Evolutionary conservation across 2,113 vertebrate species (phyloP).

Genomic region (Epinephelus fuscoguttatus): DNA sequence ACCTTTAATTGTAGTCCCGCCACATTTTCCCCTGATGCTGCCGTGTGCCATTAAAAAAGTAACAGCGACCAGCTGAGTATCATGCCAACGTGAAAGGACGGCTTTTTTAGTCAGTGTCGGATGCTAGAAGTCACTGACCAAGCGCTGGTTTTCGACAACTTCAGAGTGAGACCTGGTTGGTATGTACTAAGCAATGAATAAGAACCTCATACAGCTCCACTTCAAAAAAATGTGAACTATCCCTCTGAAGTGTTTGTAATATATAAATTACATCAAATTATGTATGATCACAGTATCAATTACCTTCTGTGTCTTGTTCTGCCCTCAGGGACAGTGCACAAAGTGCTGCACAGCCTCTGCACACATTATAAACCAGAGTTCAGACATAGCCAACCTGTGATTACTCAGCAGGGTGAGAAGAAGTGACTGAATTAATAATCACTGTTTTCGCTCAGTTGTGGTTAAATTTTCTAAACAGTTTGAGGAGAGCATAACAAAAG

Average conservation of each 20-base stretch:
- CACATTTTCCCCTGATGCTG: no score
- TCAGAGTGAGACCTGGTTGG: no score
- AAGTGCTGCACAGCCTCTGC: background rate
- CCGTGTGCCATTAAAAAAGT: no score
- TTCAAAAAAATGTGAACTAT: no score
- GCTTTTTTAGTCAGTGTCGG: no score
- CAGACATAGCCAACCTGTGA: constrained; percentile 17
- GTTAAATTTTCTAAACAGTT: constrained; percentile 22
- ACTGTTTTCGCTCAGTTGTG: background rate
- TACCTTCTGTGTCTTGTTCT: background rate
- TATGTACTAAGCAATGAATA: no score
- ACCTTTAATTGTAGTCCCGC: no score
- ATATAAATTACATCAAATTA: background rate
- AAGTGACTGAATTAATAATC: constrained; percentile 24
- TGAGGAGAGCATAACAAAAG: constrained; percentile 25
- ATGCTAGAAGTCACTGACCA: no score
- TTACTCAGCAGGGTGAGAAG: constrained; percentile 42
- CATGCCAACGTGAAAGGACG: no score
- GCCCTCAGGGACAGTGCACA: background rate
- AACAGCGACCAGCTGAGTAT: no score
- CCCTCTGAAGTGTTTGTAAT: background rate
- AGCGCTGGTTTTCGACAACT: no score
- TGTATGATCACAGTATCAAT: constrained; percentile 7
- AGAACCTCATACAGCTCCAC: no score
- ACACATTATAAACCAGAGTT: background rate